Evolutionary conservation across 2,797 vertebrate genomes (phyloP).

Genomic region (Myoxocephalus aenaeus): DNA sequence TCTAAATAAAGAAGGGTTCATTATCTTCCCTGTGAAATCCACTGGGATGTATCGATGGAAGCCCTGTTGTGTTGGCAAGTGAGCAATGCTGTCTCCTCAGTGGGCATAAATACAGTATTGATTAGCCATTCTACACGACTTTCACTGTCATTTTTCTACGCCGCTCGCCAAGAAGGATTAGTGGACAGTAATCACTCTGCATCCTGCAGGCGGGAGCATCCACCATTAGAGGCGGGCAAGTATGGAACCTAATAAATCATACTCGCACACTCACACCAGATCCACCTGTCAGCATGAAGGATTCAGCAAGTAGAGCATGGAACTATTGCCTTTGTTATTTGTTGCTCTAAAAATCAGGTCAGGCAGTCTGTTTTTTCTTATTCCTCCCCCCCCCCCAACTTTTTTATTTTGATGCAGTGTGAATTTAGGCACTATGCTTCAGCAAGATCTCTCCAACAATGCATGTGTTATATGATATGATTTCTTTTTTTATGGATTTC

Average conservation of each 20-base stretch:
- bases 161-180: slow-evolving; percentile 71
- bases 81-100: slow-evolving; percentile 80
- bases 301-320: slow-evolving; percentile 70
- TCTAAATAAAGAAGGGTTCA: slow-evolving; percentile 80
- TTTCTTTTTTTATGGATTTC: not conserved
- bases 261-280: slow-evolving; percentile 59
- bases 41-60: slow-evolving; percentile 72
- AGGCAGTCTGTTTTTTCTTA: slow-evolving; percentile 16
- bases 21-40: slow-evolving; percentile 70
- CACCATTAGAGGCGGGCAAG: slow-evolving; percentile 69
- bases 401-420: slow-evolving; percentile 18
- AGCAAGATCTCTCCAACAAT: slow-evolving; percentile 17
- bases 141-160: slow-evolving; percentile 81
- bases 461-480: not conserved
- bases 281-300: slow-evolving; percentile 69
- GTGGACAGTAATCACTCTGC: slow-evolving; percentile 82
- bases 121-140: slow-evolving; percentile 80
- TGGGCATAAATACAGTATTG: slow-evolving; percentile 85
- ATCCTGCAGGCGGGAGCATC: slow-evolving; percentile 76
- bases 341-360: slow-evolving; percentile 64
- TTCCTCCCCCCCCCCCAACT: not conserved
- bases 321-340: slow-evolving; percentile 71
- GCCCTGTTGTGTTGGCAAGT: slow-evolving; percentile 72
- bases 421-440: slow-evolving; percentile 2
- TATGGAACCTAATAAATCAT: slow-evolving; percentile 69